These are phyloP conservation scores for Clupea harengus DNA, from an alignment of 2,113 vertebrate genomes.

Conservation along the genomic window DNA sequence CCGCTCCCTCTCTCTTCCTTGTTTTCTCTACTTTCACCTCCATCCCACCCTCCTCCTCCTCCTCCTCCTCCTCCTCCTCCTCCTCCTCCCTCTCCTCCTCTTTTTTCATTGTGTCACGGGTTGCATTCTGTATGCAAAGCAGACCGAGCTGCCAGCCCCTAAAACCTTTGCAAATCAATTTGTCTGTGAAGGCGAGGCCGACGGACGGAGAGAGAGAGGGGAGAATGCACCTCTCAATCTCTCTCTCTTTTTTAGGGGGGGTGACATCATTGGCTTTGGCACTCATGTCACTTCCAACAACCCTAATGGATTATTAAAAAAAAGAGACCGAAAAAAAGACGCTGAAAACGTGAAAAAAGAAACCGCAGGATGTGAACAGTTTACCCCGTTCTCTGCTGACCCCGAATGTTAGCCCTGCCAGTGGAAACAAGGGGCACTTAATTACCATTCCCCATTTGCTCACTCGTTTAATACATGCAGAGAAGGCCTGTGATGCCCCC, in stretches of 20 bases:
- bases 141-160: constrained; percentile 79
- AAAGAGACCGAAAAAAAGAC: constrained; percentile 27
- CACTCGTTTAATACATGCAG: constrained; percentile 40
- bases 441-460: constrained; percentile 20
- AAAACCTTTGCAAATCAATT: constrained; percentile 99
- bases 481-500: constrained; percentile 42
- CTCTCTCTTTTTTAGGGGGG: constrained; percentile 56
- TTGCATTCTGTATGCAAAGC: constrained; percentile 89
- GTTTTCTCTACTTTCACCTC: neutral
- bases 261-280: constrained; percentile 74
- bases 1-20: neutral
- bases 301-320: constrained; percentile 49
- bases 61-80: constrained; percentile 13
- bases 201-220: constrained; percentile 55
- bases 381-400: constrained; percentile 35
- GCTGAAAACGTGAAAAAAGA: constrained; percentile 34
- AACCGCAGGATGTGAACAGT: constrained; percentile 7
- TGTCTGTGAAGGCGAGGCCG: constrained; percentile 88
- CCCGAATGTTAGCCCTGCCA: neutral
- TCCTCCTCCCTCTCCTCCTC: constrained; percentile 11
- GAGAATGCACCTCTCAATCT: constrained; percentile 64
- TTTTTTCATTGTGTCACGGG: constrained; percentile 81
- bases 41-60: constrained; percentile 9
- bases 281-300: constrained; percentile 64
- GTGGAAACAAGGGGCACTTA: constrained; percentile 34